Evolutionary conservation across 1,140 invertebrate species (phyloP).

Genomic region (Diprion similis): DNA sequence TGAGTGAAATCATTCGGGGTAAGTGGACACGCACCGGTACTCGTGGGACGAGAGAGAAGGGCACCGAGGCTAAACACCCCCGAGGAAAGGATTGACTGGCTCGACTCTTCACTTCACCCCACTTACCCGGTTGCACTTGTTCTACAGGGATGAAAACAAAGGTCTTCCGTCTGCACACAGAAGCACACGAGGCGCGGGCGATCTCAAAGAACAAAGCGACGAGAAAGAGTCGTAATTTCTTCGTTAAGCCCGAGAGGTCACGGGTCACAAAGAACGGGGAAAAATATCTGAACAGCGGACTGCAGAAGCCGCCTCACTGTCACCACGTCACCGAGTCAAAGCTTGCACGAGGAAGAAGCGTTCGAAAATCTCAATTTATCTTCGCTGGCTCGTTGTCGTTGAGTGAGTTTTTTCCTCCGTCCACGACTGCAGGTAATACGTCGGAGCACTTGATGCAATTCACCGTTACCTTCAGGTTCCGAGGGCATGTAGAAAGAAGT

Average conservation of each 20-base stretch:
- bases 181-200: background rate
- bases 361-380: too few relatives aligned
- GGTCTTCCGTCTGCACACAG: background rate
- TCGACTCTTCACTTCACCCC: background rate
- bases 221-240: background rate
- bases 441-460: too few relatives aligned
- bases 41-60: background rate
- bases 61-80: constrained; percentile 1
- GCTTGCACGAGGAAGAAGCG: too few relatives aligned
- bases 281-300: too few relatives aligned
- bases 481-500: too few relatives aligned
- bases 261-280: background rate
- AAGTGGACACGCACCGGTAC: constrained; percentile 2
- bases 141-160: background rate
- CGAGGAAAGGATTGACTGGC: constrained; percentile 1
- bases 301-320: too few relatives aligned
- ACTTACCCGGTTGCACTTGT: too few relatives aligned
- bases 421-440: too few relatives aligned
- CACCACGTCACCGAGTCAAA: too few relatives aligned
- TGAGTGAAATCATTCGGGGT: background rate
- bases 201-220: background rate
- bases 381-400: too few relatives aligned
- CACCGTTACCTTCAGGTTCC: too few relatives aligned
- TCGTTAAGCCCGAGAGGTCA: background rate
- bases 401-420: too few relatives aligned